Percentiles rank a stretch among this genome's conserved stretches.
phyloP scores from a whole-genome alignment of 1,140 invertebrate species.

The Oncopodura yosiiana region DNA sequence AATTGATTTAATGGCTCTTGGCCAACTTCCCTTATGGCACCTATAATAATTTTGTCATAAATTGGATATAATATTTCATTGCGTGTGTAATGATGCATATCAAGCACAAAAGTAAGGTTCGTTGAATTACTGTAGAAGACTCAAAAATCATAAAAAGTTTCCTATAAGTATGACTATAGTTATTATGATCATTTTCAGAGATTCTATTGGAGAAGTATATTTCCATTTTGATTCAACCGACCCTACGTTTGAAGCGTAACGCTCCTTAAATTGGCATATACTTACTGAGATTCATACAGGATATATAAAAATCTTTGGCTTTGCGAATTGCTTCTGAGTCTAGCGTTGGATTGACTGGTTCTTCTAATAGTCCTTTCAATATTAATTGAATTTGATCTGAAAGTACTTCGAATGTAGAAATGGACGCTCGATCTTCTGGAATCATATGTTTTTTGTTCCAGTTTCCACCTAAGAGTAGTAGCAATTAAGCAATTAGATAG shows the following conservation, averaged over 20 bases:
- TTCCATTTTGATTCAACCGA: too few species aligned
- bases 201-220: too few species aligned
- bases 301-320: conserved; percentile 73
- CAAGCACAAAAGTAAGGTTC: too few species aligned
- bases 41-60: conserved; percentile 20
- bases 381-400: conserved; percentile 76
- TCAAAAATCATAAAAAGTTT: too few species aligned
- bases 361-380: conserved; percentile 64
- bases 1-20: conserved; percentile 52
- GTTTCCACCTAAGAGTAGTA: too few species aligned
- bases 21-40: conserved; percentile 54
- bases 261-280: too few species aligned
- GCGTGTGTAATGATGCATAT: too few species aligned
- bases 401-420: conserved; percentile 79
- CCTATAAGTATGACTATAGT: too few species aligned
- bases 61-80: too few species aligned
- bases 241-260: too few species aligned
- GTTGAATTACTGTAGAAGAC: too few species aligned
- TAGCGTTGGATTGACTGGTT: conserved; percentile 48
- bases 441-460: conserved; percentile 84
- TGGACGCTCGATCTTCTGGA: conserved; percentile 75
- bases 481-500: conserved; percentile 19
- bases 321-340: conserved; percentile 66
- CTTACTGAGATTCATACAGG: conserved; percentile 80
- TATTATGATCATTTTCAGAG: too few species aligned